Evolutionary conservation across 2,113 vertebrate species (phyloP), one percentile per base, ranked within the genome.

Genomic region (Pseudopipra pipra): DNA sequence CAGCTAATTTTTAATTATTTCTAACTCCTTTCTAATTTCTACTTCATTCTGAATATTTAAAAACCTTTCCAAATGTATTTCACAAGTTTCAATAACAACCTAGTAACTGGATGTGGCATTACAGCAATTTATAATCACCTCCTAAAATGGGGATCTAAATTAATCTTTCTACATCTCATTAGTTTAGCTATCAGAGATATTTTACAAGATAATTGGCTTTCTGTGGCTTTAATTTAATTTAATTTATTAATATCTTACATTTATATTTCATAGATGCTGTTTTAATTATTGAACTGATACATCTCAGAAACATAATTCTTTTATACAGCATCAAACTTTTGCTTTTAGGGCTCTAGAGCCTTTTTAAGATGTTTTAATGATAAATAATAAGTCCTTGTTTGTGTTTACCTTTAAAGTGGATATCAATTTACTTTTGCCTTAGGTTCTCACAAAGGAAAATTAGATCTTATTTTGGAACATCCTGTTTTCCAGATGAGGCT

Each of bases 141-240:
- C 77, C 91, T 74, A 87, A 95, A 96, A 95, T 35, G 86, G 68
- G 4, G 76, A 87, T 91, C 84, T 82, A 92, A 96, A 96, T 97
- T 97, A 94, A 97, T 96, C 96, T 96, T 92, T 96, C 92, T 95
- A 84, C 86, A 95, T 94, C 95, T 97, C 94, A 96, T 95, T 95
- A 93, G 92, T 95, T 95, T 85, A 96, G 81, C 94, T 94, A 95
- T 95, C 94, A 87, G 84, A 93, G 90, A 96, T 95, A 59, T 96
- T 96, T 96, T 95, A 95, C 89, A 95, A 89, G 90, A 86, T 96
- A 96, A 96, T 92, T 96, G 84, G 77, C 89, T 97, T 96, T 95
- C 86, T 73, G 94, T 68, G 66, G 66, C 77, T 94, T 91, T 96
- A 96, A 96, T 96, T 93, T 95, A 95, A 94, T 96, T 94, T 95